Evolutionary conservation across 30 jellyfish, hydroid and myxozoan species (phyloP), one percentile per base, ranked within the genome.

Genomic region (Calvadosia cruxmelitensis): DNA sequence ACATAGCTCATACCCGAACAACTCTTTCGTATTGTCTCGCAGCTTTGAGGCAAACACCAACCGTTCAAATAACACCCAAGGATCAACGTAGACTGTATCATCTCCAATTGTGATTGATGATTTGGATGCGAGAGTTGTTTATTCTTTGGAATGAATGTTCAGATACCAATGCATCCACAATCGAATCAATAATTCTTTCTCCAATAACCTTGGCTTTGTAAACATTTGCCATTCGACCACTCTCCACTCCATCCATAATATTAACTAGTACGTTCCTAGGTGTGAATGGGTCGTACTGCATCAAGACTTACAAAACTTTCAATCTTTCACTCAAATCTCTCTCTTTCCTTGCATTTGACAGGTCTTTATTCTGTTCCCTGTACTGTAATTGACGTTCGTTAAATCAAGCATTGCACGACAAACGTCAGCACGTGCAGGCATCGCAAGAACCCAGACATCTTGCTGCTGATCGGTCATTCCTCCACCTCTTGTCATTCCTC

Each of bases 321-420:
- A n/a, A n/a, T n/a, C n/a, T n/a, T n/a, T 77, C 83, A 3, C 52
- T 27, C 50, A 50, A 50, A 68, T 77, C 86, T 68, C 53, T 73
- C 16, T 30, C 31, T 25, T 50, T 53, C 61, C 86, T 57, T 62
- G 86, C 10, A 33, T 70, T 42, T 16, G 84, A 82, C 20, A 71
- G 29, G 34, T 77, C 90, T 29, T 49, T 69, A 57, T 78, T 85
- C 53, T 78, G 92, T 29, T 70, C 92, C 84, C 70, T 2, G 88
- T 20, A n/a, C 61, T 78, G 23, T 63, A 52, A 12, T 63, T 0
- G 1, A 27, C 65, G 29, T 49, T 71, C 34, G 86, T 33, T 3
- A 78, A 49, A 0, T 34, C 33, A 16, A 35, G 68, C 92, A 78
- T 78, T 52, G 85, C 85, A 3, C 48, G 72, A 33, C 70, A 78